Conservation (phyloP, 2,888 invertebrate species). For the Protula sp. region DNA sequence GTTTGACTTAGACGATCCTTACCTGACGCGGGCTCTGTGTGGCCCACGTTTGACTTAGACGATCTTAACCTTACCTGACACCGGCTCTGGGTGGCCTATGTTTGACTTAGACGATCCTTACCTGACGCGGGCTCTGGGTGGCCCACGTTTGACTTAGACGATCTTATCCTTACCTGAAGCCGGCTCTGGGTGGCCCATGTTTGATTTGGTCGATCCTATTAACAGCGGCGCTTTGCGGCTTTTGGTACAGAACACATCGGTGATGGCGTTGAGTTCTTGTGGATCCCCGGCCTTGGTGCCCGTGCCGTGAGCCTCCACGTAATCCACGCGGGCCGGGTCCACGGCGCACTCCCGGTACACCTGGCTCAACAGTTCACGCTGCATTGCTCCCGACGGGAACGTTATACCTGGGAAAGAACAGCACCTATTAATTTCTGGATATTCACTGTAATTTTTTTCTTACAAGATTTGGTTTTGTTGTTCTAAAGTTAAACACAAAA, state of each 20-base stretch:
- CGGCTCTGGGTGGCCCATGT: conserved; percentile 98
- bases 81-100: too few species aligned
- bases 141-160: too few species aligned
- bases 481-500: too few species aligned
- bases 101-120: too few species aligned
- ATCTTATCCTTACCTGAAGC: conserved; percentile 56
- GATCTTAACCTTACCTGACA: too few species aligned
- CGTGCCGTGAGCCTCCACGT: conserved; percentile 97
- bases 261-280: conserved; percentile 91
- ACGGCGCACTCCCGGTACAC: conserved; percentile 79
- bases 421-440: too few species aligned
- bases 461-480: too few species aligned
- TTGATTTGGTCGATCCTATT: conserved; percentile 94
- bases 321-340: conserved; percentile 75
- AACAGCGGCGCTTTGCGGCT: conserved; percentile 64
- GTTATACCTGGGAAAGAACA: conserved; percentile 54
- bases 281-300: conserved; percentile 91
- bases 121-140: too few species aligned
- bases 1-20: too few species aligned
- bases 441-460: too few species aligned
- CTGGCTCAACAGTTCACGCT: conserved; percentile 66
- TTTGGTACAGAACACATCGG: conserved; percentile 59
- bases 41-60: too few species aligned
- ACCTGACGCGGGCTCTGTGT: too few species aligned
- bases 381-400: conserved; percentile 62